phyloP scores from a whole-genome alignment of 2,888 invertebrate species.

The Eupsilia transversa region DNA sequence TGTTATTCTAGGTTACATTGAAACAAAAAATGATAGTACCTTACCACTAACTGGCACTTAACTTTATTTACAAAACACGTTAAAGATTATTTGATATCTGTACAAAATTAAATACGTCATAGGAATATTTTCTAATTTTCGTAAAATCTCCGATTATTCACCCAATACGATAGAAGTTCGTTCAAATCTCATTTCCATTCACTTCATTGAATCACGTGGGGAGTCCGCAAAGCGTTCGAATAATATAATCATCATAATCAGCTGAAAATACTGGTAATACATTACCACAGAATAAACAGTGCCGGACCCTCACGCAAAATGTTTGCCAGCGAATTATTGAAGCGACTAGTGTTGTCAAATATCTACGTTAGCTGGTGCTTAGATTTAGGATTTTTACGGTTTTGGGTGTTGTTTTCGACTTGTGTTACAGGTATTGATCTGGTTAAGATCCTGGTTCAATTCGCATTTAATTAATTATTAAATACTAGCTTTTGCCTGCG shows the following conservation, averaged over 20 bases:
- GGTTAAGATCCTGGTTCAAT: neutral
- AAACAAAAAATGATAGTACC: too few relatives aligned
- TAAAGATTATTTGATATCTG: too few relatives aligned
- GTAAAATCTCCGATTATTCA: neutral
- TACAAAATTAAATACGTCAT: neutral
- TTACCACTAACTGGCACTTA: too few relatives aligned
- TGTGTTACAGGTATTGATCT: neutral
- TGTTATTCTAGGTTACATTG: too few relatives aligned
- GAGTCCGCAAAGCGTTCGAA: constrained; percentile 44
- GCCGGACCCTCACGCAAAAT: constrained; percentile 65
- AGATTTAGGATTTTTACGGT: neutral
- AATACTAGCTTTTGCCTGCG: too few relatives aligned
- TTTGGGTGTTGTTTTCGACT: neutral
- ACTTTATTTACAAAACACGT: too few relatives aligned
- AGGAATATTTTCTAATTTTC: neutral
- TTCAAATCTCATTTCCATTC: constrained; percentile 35
- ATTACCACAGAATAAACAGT: constrained; percentile 66
- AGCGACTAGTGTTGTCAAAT: constrained; percentile 68
- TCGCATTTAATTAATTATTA: neutral
- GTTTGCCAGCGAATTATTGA: constrained; percentile 77
- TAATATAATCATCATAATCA: constrained; percentile 62
- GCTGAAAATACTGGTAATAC: constrained; percentile 62
- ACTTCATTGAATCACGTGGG: constrained; percentile 20
- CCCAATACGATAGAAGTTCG: constrained; percentile 8
- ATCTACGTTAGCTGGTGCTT: neutral